Evolutionary conservation across 2,888 invertebrate genomes (phyloP), one percentile per base, ranked within the genome.

Genomic region (Dasypogon diadema): DNA sequence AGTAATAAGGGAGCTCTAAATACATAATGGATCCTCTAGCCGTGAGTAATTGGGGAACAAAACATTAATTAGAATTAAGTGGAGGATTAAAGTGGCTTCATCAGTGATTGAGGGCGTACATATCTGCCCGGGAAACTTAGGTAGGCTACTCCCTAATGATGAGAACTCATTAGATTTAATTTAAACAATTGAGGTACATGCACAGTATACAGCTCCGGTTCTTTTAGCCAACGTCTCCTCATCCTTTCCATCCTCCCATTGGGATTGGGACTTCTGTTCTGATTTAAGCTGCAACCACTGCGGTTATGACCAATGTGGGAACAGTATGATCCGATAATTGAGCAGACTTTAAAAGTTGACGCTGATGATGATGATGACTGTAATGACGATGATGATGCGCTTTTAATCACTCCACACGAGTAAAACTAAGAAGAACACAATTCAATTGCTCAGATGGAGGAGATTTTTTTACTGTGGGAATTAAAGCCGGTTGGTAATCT

Each of bases 41-140:
- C n/a, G 65, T 46, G 46, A 24, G 46, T 65, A 65, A 65, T 65
- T 65, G 65, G 65, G 65, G 65, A 65, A 65, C 65, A 65, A 65
- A 65, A 65, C 65, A 65, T 65, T 65, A 65, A 65, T 65, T 65
- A 65, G 65, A 65, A 65, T 65, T 65, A 65, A 65, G 37, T 65
- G 65, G 26, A 42, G 65, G 65, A 65, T 65, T 65, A 65, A 65
- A 65, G 65, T 65, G 65, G 65, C 65, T 37, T 65, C 65, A 65
- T 65, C 65, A 48, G 65, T n/a, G 22, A 65, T 65, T 65, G 65
- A 65, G 65, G 65, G 65, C 65, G 65, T 42, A 48, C 46, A 42
- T 65, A 48, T 65, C 65, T 46, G 46, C n/a, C 12, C 16, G 14
- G 24, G 46, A 22, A 24, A 63, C 63, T 42, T 65, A 65, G 65